Conservation (phyloP, 2,888 invertebrate genomes). For the Norana najaformis region DNA sequence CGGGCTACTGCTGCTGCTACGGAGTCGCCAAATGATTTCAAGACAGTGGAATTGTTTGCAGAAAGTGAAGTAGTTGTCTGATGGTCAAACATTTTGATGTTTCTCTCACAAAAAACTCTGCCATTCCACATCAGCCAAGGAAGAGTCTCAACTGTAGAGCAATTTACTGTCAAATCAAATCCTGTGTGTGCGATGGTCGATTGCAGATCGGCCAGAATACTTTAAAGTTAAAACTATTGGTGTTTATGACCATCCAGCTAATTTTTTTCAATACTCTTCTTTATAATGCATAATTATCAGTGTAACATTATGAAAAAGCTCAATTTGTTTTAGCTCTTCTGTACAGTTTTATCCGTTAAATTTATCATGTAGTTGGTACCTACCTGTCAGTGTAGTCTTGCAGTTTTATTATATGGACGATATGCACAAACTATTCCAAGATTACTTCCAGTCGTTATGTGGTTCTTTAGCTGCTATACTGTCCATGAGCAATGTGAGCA, state of each 20-base stretch:
- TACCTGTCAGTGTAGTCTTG: slow-evolving; percentile 17
- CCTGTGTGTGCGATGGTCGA: neutral
- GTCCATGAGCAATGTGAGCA: neutral
- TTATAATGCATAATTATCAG: slow-evolving; percentile 23
- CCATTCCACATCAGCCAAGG: slow-evolving; percentile 10
- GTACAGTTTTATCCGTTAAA: slow-evolving; percentile 25
- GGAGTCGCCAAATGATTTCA: neutral
- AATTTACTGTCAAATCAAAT: neutral
- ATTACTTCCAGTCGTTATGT: neutral
- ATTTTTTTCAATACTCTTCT: slow-evolving; percentile 27
- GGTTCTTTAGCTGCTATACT: neutral
- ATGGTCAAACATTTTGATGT: neutral
- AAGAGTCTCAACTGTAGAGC: slow-evolving; percentile 19
- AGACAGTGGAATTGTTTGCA: slow-evolving; percentile 20
- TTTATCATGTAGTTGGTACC: slow-evolving; percentile 8
- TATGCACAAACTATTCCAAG: slow-evolving; percentile 19
- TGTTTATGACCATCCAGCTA: slow-evolving; percentile 18
- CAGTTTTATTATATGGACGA: slow-evolving; percentile 21
- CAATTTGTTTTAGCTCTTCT: slow-evolving; percentile 25
- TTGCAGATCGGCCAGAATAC: neutral
- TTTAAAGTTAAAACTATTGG: slow-evolving; percentile 18
- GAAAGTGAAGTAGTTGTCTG: slow-evolving; percentile 19
- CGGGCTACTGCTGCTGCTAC: neutral
- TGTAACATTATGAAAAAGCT: slow-evolving; percentile 26
- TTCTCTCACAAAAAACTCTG: slow-evolving; percentile 15